Conservation (phyloP, 2,888 invertebrate genomes). For the Oscheius sp. region DNA sequence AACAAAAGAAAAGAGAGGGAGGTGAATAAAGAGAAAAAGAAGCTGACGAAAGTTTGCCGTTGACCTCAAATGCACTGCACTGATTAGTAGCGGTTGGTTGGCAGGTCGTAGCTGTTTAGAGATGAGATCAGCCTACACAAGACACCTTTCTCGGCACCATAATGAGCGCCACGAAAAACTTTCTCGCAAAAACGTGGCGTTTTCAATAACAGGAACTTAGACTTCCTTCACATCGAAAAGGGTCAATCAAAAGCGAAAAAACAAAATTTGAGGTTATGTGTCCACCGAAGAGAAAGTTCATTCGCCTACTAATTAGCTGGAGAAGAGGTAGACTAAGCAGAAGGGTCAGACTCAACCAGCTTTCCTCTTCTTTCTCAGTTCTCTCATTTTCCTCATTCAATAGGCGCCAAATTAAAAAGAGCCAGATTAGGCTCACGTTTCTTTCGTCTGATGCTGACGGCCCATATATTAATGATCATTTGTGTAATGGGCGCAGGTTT, state of each 20-base stretch:
- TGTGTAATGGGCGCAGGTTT: constrained; percentile 25
- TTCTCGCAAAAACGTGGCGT: no score
- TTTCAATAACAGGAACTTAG: no score
- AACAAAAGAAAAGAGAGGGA: neutral
- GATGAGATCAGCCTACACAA: constrained; percentile 17
- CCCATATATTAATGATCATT: constrained; percentile 13
- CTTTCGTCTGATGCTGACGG: constrained; percentile 22
- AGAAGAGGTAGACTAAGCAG: neutral
- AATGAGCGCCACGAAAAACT: neutral
- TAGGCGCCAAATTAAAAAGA: no score
- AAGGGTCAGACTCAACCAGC: neutral
- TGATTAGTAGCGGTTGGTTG: constrained; percentile 29
- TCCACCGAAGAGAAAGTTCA: constrained; percentile 1
- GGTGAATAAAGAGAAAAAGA: neutral
- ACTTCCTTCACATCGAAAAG: no score
- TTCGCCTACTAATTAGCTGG: constrained; percentile 2
- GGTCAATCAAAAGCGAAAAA: neutral
- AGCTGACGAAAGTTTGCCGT: neutral
- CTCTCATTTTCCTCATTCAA: no score
- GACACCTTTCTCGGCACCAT: neutral
- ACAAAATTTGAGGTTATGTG: neutral
- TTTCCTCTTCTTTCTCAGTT: no score
- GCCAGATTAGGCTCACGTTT: no score
- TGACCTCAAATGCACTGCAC: constrained; percentile 18
- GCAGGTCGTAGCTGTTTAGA: constrained; percentile 28